These are phyloP conservation scores for Myathropa florea DNA, from an alignment of 2,888 invertebrate genomes.

Conservation along the genomic window DNA sequence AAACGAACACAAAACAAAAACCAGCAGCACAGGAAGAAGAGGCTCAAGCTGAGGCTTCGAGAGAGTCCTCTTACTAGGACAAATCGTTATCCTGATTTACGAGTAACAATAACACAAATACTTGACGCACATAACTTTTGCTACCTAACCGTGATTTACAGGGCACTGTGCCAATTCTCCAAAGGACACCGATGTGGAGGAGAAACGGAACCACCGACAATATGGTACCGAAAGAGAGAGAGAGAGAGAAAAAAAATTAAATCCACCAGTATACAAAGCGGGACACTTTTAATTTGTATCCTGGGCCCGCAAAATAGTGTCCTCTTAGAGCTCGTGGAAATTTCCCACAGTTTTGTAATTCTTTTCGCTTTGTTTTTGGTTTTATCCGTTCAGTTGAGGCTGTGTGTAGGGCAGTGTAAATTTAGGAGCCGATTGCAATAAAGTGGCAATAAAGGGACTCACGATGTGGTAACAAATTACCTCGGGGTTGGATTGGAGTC, in stretches of 20 bases:
- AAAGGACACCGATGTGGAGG: neutral
- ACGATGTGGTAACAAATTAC: conserved; percentile 53
- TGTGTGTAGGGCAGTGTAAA: conserved; percentile 30
- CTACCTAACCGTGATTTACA: conserved; percentile 68
- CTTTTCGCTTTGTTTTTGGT: neutral
- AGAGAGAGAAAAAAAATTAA: neutral
- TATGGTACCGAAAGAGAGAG: neutral
- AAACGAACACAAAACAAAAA: conserved; percentile 34
- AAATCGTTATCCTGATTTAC: conserved; percentile 68
- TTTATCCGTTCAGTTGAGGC: neutral
- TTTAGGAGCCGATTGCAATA: conserved; percentile 35
- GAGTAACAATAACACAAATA: conserved; percentile 67
- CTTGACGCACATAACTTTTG: conserved; percentile 63
- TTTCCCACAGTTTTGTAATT: neutral
- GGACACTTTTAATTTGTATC: conserved; percentile 68
- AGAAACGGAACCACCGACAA: neutral
- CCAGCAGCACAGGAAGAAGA: neutral
- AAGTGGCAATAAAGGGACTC: conserved; percentile 57
- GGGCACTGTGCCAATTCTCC: conserved; percentile 52
- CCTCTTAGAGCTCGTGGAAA: conserved; percentile 44
- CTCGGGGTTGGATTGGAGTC: neutral
- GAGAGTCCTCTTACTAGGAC: conserved; percentile 25
- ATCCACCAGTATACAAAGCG: conserved; percentile 6
- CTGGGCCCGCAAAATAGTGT: conserved; percentile 50
- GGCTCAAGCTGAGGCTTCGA: neutral